Percentiles rank a stretch among this genome's conserved stretches.
These are phyloP conservation scores for Aramus guarauna DNA, from an alignment of 2,113 vertebrate genomes.

Conservation along the genomic window DNA sequence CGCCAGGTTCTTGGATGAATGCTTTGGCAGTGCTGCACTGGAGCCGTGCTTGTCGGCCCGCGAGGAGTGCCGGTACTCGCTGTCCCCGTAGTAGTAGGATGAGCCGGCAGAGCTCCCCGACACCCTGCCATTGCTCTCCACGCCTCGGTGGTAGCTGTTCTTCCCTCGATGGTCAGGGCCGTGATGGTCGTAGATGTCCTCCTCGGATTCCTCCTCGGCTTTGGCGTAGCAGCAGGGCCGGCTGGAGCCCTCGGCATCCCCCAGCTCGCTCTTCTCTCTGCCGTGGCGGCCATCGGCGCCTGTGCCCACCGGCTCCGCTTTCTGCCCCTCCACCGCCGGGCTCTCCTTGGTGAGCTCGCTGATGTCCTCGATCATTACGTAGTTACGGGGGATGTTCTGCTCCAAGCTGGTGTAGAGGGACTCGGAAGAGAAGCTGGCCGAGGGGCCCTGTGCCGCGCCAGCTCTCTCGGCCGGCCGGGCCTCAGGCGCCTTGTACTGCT, in stretches of 20 bases:
- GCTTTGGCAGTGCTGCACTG: constrained; percentile 79
- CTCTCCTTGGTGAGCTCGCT: constrained; percentile 96
- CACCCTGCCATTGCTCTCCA: constrained; percentile 85
- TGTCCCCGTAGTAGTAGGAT: constrained; percentile 81
- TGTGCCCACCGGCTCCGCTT: constrained; percentile 72
- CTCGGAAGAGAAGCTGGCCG: constrained; percentile 83
- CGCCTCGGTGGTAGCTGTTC: constrained; percentile 77
- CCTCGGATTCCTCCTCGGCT: constrained; percentile 92
- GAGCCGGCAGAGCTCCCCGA: constrained; percentile 68
- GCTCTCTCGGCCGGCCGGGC: constrained; percentile 77
- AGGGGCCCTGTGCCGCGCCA: constrained; percentile 78
- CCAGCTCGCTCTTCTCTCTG: constrained; percentile 74
- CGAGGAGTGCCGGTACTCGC: constrained; percentile 86
- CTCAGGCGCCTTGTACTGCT: constrained; percentile 84
- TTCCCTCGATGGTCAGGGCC: constrained; percentile 78
- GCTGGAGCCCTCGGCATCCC: constrained; percentile 73
- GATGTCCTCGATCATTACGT: constrained; percentile 98
- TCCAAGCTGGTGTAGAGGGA: constrained; percentile 91
- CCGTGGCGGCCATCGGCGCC: constrained; percentile 75
- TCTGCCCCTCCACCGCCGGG: constrained; percentile 80
- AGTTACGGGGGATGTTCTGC: constrained; percentile 95
- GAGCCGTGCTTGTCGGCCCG: constrained; percentile 80
- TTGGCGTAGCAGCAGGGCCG: constrained; percentile 84
- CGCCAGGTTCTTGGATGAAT: constrained; percentile 89
- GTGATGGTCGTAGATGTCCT: constrained; percentile 93